Evolutionary conservation across 2,113 vertebrate genomes (phyloP), one percentile per base, ranked within the genome.

Genomic region (Peromyscus polionotus): DNA sequence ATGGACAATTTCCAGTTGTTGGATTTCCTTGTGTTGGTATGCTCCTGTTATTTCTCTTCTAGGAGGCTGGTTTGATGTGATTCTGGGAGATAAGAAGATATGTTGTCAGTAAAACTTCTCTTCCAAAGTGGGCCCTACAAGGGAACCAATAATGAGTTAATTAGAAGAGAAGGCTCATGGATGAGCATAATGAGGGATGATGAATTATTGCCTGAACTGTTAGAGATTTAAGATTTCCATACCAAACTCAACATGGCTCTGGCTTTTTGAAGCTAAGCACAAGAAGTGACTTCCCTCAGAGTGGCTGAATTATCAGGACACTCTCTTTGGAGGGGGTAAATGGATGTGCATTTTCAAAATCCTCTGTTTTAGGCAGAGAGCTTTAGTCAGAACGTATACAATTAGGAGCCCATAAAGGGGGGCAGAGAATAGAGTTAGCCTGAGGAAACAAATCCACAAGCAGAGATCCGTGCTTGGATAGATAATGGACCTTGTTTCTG

Each of bases 21-120:
- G 67, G 33, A 88, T 93, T 93, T 91, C 65, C 95, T 73, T 89
- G 28, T 86, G 28, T 85, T 90, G 48, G 33, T 93, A 42, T 65
- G 75, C 57, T 93, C 85, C 81, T 83, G 57, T 90, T 75, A 68
- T 90, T 95, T 95, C 17, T 90, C 73, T 81, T 92, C 36, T 92
- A 57, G 93, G 95, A 57, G 67, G 67, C 67, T 57, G 36, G 0
- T 73, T 42, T 96, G 31, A 77, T 88, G 31, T 94, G 72, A 88
- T 61, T 92, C 45, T 80, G 67, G 42, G 95, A 84, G 81, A 88
- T 81, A n/a, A 90, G 92, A 94, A 77, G 31, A 88, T 57, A 28
- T 16, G 14, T 91, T 68, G 24, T 65, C 13, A 90, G 85, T 57
- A 94, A 80, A 91, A 85, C 7, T 59, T 94, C 85, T 59, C 39